These are phyloP conservation scores for Drosophila pectinifera DNA, from an alignment of 1,140 invertebrate species.

Conservation along the genomic window DNA sequence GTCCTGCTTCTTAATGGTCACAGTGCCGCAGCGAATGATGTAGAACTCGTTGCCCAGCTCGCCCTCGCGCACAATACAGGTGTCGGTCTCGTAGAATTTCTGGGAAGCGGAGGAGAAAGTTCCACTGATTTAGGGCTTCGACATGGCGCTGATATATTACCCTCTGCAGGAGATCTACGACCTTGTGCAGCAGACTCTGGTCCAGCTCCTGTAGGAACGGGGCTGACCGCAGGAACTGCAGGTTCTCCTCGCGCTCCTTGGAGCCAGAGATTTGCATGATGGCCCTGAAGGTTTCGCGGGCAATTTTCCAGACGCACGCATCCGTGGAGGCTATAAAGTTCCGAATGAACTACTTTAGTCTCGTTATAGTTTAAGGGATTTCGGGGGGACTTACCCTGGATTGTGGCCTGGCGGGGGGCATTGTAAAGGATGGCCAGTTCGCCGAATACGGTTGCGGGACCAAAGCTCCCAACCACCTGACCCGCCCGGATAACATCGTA, in stretches of 20 bases:
- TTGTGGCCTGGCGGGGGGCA: constrained; percentile 94
- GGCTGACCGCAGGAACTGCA: constrained; percentile 94
- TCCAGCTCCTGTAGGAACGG: constrained; percentile 93
- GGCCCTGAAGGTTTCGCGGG: constrained; percentile 93
- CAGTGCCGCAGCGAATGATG: constrained; percentile 96
- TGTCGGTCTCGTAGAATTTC: constrained; percentile 90
- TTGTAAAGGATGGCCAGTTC: constrained; percentile 97
- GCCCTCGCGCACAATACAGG: constrained; percentile 96
- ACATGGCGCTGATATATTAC: constrained; percentile 85
- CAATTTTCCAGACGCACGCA: constrained; percentile 94
- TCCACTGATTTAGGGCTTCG: background rate
- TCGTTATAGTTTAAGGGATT: background rate
- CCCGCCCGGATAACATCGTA: constrained; percentile 94
- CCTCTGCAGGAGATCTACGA: constrained; percentile 95
- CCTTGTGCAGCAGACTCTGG: constrained; percentile 92
- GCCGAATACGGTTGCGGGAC: constrained; percentile 95
- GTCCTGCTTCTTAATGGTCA: constrained; percentile 90
- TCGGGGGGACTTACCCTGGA: constrained; percentile 87
- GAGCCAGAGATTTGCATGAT: constrained; percentile 94
- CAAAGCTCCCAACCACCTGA: constrained; percentile 91
- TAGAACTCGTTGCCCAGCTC: constrained; percentile 98
- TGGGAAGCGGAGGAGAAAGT: constrained; percentile 8
- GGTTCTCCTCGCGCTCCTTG: constrained; percentile 92
- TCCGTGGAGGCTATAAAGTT: constrained; percentile 89
- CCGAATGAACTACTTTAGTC: background rate